These are phyloP conservation scores for Pachyuromys duprasi DNA, from an alignment of 2,797 vertebrate species.

Conservation along the genomic window DNA sequence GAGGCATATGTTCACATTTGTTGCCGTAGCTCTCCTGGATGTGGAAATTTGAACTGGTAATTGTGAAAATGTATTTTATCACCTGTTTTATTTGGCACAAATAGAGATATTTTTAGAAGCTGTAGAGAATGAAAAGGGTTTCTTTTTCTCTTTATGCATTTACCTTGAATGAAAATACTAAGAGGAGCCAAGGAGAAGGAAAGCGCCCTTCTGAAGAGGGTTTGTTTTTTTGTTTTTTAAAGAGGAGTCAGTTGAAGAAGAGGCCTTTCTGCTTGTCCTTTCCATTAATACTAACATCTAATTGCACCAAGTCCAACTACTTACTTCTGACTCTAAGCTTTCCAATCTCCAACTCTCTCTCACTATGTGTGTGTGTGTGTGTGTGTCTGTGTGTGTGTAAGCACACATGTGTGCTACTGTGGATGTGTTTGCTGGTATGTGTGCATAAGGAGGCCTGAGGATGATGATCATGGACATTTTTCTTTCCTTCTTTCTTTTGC, in stretches of 20 bases:
- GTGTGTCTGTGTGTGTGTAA: background rate
- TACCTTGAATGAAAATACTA: constrained; percentile 25
- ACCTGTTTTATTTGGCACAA: background rate
- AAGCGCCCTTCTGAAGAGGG: background rate
- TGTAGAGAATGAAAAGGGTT: background rate
- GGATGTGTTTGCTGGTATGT: background rate
- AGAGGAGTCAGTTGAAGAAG: background rate
- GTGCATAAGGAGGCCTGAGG: background rate
- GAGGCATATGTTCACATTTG: background rate
- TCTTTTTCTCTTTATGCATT: background rate
- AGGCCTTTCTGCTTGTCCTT: background rate
- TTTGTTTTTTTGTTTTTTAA: background rate
- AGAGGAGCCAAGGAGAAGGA: background rate
- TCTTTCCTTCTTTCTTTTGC: too few relatives aligned
- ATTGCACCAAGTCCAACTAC: background rate
- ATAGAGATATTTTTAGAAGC: constrained; percentile 30
- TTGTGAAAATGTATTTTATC: background rate
- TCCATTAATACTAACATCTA: background rate
- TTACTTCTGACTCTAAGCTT: background rate
- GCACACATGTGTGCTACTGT: background rate
- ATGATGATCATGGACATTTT: background rate
- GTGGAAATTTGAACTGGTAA: constrained; percentile 4
- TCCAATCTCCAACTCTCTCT: background rate
- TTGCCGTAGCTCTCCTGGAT: background rate
- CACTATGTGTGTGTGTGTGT: background rate